Conservation (phyloP, 2,797 vertebrate species). For the Thripadectes ignobilis region DNA sequence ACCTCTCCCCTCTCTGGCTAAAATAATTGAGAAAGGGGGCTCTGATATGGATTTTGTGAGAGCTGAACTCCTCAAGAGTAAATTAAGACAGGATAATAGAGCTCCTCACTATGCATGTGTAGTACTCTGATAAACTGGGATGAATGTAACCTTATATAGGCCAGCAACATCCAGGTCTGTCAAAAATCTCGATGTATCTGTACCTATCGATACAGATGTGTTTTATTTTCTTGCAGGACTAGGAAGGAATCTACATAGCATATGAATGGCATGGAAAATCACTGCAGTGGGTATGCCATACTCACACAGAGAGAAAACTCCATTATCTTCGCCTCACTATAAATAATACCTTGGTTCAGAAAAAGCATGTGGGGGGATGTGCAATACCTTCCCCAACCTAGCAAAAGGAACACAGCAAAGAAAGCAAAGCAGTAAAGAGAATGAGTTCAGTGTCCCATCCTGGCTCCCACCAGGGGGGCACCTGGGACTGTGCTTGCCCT, state of each 20-base stretch:
- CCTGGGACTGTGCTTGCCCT: background rate
- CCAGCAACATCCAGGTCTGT: background rate
- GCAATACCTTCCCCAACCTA: background rate
- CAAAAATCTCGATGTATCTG: background rate
- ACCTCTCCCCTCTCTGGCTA: constrained; percentile 14
- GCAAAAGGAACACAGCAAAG: background rate
- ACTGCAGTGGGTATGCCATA: background rate
- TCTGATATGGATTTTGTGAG: constrained; percentile 48
- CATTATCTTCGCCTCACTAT: background rate
- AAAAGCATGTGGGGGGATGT: fast-evolving
- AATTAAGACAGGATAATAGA: constrained; percentile 49
- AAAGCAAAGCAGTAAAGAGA: background rate
- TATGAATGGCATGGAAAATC: constrained; percentile 29
- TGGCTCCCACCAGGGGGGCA: background rate
- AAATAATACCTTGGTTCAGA: background rate
- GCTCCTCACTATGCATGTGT: constrained; percentile 25
- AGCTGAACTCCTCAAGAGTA: constrained; percentile 27
- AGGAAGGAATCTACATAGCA: background rate
- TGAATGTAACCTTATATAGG: background rate
- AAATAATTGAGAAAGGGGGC: constrained; percentile 52
- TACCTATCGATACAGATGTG: background rate
- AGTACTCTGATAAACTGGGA: background rate
- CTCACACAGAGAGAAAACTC: background rate
- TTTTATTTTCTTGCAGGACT: constrained; percentile 4
- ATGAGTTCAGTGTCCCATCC: background rate